Conservation (phyloP, 2,797 vertebrate species). For the Melopsittacus undulatus region DNA sequence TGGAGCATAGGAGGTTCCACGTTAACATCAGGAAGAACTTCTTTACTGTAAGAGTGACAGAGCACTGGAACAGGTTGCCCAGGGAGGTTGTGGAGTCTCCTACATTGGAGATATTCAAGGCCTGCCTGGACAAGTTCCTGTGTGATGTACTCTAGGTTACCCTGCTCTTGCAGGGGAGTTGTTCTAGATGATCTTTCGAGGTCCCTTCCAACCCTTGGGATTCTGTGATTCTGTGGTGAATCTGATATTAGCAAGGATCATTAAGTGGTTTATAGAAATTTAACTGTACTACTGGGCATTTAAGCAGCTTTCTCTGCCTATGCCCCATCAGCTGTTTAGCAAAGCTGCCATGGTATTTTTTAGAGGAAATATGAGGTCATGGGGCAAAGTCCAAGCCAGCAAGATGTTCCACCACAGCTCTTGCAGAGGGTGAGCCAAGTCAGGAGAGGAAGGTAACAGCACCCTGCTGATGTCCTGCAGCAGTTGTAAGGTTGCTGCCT, state of each 20-base stretch:
- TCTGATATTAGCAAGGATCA: fast-evolving
- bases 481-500: neutral
- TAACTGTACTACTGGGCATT: neutral
- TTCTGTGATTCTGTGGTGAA: neutral
- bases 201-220: too few species aligned
- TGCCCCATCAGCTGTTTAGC: neutral
- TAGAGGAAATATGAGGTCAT: neutral
- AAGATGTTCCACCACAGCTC: neutral
- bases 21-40: too few species aligned
- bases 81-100: too few species aligned
- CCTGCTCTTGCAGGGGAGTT: too few species aligned
- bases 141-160: too few species aligned
- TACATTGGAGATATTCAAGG: too few species aligned
- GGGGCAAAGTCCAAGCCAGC: neutral
- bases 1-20: too few species aligned
- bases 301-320: neutral
- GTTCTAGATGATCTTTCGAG: too few species aligned
- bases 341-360: neutral
- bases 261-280: neutral
- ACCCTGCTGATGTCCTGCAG: neutral
- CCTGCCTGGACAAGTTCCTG: too few species aligned
- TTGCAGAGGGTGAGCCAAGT: neutral
- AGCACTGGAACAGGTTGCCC: too few species aligned
- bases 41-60: too few species aligned
- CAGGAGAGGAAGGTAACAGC: neutral